Evolutionary conservation across 2,797 vertebrate species (phyloP).

Genomic region (Tarsius wallacei): DNA sequence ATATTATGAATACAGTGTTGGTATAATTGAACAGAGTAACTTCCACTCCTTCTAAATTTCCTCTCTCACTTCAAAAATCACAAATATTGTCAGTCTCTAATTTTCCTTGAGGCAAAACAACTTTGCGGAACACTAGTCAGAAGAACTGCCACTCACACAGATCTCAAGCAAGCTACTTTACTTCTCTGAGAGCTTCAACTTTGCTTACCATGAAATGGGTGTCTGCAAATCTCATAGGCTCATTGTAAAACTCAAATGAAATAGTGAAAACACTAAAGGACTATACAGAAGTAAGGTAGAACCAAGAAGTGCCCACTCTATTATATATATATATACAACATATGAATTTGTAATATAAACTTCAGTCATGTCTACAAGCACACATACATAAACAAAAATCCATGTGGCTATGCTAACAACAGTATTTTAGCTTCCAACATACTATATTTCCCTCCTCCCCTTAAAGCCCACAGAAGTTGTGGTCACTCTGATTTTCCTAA

Average conservation of each 20-base stretch:
- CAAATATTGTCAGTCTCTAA: slow-evolving; percentile 34
- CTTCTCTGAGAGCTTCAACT: background rate
- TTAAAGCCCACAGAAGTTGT: background rate
- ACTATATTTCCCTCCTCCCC: background rate
- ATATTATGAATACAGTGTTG: background rate
- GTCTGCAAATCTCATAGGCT: background rate
- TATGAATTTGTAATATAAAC: background rate
- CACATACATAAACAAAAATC: background rate
- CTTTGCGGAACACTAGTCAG: background rate
- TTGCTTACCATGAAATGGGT: background rate
- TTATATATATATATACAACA: background rate
- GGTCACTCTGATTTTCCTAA: slow-evolving; percentile 16
- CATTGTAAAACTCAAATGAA: background rate
- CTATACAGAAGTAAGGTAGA: background rate
- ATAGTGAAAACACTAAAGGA: background rate
- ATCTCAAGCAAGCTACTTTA: background rate
- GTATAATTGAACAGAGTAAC: background rate
- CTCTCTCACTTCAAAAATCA: slow-evolving; percentile 43
- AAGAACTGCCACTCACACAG: background rate
- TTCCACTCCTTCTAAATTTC: slow-evolving; percentile 41
- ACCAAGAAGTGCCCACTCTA: background rate
- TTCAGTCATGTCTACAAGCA: background rate
- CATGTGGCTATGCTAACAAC: background rate
- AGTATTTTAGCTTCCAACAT: background rate
- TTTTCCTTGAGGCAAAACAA: slow-evolving; percentile 15